Evolutionary conservation across 2,797 vertebrate species (phyloP).

Genomic region (Iguana delicatissima): DNA sequence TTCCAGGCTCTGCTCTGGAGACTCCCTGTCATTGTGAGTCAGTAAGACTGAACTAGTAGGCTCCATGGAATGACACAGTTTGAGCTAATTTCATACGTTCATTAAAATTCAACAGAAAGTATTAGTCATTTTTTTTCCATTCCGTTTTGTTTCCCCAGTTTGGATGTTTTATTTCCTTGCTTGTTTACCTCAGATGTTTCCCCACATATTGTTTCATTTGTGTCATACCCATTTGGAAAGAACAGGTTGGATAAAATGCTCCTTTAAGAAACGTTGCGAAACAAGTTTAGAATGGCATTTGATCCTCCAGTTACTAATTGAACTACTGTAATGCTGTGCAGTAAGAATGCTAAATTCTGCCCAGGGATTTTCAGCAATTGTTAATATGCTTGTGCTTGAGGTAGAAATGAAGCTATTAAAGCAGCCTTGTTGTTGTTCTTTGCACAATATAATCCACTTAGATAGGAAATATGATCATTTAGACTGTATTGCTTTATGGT

Average conservation of each 20-base stretch:
- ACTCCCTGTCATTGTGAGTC: too few relatives aligned
- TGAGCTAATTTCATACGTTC: not conserved
- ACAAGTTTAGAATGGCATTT: conserved; percentile 55
- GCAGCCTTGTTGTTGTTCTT: conserved; percentile 38
- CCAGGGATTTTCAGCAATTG: conserved; percentile 66
- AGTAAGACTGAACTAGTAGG: not conserved
- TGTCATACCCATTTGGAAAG: conserved; percentile 36
- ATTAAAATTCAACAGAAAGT: not conserved
- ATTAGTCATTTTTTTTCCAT: not conserved
- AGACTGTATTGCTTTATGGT: conserved; percentile 42
- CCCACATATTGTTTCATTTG: not conserved
- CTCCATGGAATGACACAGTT: not conserved
- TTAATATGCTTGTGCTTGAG: conserved; percentile 61
- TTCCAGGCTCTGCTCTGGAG: too few relatives aligned
- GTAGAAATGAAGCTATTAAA: conserved; percentile 62
- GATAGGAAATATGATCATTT: conserved; percentile 61
- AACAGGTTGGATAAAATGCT: conserved; percentile 34
- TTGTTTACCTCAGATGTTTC: not conserved
- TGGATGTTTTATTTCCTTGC: not conserved
- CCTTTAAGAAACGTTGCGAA: conserved; percentile 47
- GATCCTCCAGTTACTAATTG: conserved; percentile 64
- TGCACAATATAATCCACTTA: conserved; percentile 48
- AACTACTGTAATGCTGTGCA: conserved; percentile 51
- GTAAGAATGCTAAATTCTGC: conserved; percentile 67
- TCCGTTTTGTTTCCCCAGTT: not conserved